phyloP scores from a whole-genome alignment of 1,140 invertebrate species.

The Bombus sibiricus region DNA sequence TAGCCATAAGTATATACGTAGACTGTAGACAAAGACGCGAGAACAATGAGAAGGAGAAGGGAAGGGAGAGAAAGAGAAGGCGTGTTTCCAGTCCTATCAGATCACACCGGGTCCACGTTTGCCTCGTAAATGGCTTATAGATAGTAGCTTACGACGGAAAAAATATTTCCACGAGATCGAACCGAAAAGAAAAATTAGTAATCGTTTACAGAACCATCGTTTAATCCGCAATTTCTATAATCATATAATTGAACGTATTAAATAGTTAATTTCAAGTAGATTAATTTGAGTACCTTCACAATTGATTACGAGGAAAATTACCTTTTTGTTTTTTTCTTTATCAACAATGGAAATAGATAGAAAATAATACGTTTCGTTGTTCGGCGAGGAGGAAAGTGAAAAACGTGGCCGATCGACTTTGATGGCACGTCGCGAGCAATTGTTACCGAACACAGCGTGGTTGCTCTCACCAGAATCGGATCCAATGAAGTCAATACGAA shows the following conservation, averaged over 20 bases:
- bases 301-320: no score
- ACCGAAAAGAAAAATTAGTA: not conserved
- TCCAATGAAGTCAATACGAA: constrained; percentile 72
- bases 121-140: constrained; percentile 60
- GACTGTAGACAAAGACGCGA: constrained; percentile 2
- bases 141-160: constrained; percentile 38
- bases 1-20: not conserved
- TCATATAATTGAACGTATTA: not conserved
- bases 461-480: constrained; percentile 63
- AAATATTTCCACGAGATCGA: not conserved
- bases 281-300: no score
- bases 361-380: not conserved
- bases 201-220: not conserved
- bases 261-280: no score
- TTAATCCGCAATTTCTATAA: not conserved
- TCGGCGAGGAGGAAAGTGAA: not conserved
- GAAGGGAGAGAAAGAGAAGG: not conserved
- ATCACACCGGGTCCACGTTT: constrained; percentile 48
- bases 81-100: constrained; percentile 52
- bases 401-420: not conserved
- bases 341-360: no score
- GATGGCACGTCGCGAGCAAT: constrained; percentile 53
- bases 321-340: no score
- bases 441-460: constrained; percentile 48
- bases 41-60: constrained; percentile 30